Evolutionary conservation across 2,113 vertebrate genomes (phyloP).

Genomic region (Hemichromis elongatus): DNA sequence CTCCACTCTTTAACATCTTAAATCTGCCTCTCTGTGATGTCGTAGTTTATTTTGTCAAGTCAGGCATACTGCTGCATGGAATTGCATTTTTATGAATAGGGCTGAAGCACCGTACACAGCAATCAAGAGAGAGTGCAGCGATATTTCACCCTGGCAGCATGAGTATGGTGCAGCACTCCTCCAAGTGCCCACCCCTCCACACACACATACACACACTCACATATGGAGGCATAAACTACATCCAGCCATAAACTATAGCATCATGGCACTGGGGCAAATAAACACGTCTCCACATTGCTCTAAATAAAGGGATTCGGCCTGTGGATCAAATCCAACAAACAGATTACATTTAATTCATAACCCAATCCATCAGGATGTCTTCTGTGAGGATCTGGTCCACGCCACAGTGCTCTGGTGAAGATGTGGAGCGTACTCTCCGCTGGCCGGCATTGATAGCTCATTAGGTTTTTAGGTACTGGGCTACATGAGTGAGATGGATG

Average conservation of each 20-base stretch:
- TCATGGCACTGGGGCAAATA: constrained; percentile 46
- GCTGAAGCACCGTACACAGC: constrained; percentile 49
- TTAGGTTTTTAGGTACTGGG: background rate
- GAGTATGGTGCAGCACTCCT: constrained; percentile 25
- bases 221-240: constrained; percentile 43
- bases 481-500: constrained; percentile 21
- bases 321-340: constrained; percentile 26
- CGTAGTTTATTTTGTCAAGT: constrained; percentile 39
- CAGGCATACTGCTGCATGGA: constrained; percentile 37
- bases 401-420: background rate
- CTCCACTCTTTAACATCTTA: background rate
- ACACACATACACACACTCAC: constrained; percentile 10
- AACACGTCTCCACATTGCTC: constrained; percentile 23
- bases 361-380: constrained; percentile 19
- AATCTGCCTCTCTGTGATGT: constrained; percentile 28
- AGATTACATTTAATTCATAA: constrained; percentile 32
- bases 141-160: constrained; percentile 69
- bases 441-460: background rate
- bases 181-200: background rate
- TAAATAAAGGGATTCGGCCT: constrained; percentile 17
- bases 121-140: constrained; percentile 67
- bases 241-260: constrained; percentile 41
- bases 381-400: background rate
- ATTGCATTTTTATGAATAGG: constrained; percentile 73
- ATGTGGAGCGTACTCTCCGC: background rate